Evolutionary conservation across 2,797 vertebrate genomes (phyloP).

Genomic region (Tinamus major): DNA sequence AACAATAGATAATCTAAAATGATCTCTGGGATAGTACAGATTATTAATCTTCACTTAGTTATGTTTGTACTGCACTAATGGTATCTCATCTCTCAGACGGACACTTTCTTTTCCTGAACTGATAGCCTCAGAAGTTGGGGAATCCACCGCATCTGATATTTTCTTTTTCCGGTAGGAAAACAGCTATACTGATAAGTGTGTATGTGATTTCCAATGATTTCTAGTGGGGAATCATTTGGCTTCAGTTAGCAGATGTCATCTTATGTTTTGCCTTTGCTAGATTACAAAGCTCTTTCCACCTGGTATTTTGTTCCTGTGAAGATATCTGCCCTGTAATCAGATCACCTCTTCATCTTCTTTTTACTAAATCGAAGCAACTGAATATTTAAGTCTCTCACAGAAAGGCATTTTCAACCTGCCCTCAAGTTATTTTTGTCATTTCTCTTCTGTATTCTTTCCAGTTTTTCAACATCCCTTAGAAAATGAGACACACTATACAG

Average conservation of each 20-base stretch:
- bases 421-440: conserved; percentile 9
- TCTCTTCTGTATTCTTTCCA: neutral
- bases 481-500: neutral
- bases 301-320: neutral
- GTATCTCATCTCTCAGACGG: neutral
- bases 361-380: neutral
- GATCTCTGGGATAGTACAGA: neutral
- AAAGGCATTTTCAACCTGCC: conserved; percentile 2
- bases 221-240: neutral
- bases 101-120: neutral
- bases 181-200: neutral
- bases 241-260: conserved; percentile 7
- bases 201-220: neutral
- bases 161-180: neutral
- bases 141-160: neutral
- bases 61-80: neutral
- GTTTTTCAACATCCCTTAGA: conserved; percentile 5
- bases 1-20: neutral
- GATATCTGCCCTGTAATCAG: conserved; percentile 26
- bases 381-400: neutral
- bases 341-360: conserved; percentile 8
- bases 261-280: neutral
- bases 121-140: neutral
- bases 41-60: neutral
- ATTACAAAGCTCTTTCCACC: conserved; percentile 35